Conservation (phyloP, 2,797 vertebrate genomes). For the Crocidura indochinensis region DNA sequence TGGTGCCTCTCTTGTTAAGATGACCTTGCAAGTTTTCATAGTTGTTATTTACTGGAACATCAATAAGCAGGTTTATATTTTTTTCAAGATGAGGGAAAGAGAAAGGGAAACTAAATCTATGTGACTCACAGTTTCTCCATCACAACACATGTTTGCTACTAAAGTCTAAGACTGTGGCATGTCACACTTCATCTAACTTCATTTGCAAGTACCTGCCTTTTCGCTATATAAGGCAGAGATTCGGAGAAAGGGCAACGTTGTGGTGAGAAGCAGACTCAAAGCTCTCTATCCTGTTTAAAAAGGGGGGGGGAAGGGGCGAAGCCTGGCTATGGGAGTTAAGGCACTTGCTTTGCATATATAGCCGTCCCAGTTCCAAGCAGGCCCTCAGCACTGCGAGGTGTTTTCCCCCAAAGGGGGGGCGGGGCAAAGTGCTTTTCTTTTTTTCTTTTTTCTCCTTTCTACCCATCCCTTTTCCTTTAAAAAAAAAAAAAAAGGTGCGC, state of each 20-base stretch:
- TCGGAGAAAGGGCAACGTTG: constrained; percentile 7
- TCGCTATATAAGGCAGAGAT: background rate
- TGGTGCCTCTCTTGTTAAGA: constrained; percentile 30
- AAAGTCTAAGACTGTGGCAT: background rate
- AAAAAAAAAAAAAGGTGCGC: too few relatives aligned
- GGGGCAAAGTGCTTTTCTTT: too few relatives aligned
- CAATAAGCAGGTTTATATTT: constrained; percentile 43
- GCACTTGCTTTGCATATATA: background rate
- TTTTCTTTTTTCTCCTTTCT: too few relatives aligned
- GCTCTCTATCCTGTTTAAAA: background rate
- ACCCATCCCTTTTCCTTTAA: too few relatives aligned
- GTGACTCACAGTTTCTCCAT: constrained; percentile 72
- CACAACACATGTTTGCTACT: background rate
- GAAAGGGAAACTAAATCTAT: constrained; percentile 19
- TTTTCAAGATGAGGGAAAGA: constrained; percentile 62
- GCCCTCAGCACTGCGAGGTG: too few relatives aligned
- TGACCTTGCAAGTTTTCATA: background rate
- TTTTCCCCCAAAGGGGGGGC: too few relatives aligned
- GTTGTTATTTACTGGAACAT: background rate
- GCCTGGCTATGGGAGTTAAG: background rate
- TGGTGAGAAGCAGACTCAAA: background rate
- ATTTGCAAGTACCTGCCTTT: constrained; percentile 27
- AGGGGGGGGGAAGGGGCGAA: too few relatives aligned
- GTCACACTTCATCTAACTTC: constrained; percentile 50
- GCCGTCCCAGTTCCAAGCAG: background rate